Evolutionary conservation across 2,888 invertebrate genomes (phyloP).

Genomic region (Hydriomena furcata): DNA sequence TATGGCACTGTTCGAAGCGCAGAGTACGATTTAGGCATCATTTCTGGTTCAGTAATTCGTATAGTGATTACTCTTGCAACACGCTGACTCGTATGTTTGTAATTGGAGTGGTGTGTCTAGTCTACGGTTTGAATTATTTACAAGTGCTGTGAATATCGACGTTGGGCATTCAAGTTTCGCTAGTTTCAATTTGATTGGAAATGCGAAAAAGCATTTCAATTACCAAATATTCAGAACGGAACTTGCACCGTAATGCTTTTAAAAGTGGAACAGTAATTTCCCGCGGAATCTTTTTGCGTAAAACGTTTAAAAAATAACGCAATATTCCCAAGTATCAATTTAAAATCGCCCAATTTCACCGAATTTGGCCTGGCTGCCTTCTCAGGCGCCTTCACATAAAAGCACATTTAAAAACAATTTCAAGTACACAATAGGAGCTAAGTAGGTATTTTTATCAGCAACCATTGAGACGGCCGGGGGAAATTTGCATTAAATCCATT

Average conservation of each 20-base stretch:
- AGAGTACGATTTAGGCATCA: conserved; percentile 15
- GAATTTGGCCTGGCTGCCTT: conserved; percentile 28
- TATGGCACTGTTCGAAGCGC: not conserved
- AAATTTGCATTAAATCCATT: conserved; percentile 77
- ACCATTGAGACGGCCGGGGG: conserved; percentile 58
- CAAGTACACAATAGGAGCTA: conserved; percentile 56
- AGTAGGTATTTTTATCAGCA: conserved; percentile 62
- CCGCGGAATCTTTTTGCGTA: conserved; percentile 5
- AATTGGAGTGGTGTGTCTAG: conserved; percentile 22
- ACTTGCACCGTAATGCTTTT: not conserved
- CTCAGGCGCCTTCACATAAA: conserved; percentile 37
- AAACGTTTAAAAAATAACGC: conserved; percentile 27
- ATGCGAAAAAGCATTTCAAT: not conserved
- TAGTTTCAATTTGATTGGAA: not conserved
- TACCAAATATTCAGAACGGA: not conserved
- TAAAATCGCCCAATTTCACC: conserved; percentile 31
- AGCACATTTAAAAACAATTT: conserved; percentile 57
- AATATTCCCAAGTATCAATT: conserved; percentile 26
- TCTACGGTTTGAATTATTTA: conserved; percentile 13
- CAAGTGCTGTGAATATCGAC: conserved; percentile 4
- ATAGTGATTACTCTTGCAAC: conserved; percentile 19
- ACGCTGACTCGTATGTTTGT: conserved; percentile 17
- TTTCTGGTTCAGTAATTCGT: conserved; percentile 21
- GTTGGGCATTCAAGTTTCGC: conserved; percentile 1
- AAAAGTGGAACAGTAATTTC: not conserved